Base-by-base conservation (phyloP, 2,888 invertebrate genomes). In the Geophilus truncorum region DNA sequence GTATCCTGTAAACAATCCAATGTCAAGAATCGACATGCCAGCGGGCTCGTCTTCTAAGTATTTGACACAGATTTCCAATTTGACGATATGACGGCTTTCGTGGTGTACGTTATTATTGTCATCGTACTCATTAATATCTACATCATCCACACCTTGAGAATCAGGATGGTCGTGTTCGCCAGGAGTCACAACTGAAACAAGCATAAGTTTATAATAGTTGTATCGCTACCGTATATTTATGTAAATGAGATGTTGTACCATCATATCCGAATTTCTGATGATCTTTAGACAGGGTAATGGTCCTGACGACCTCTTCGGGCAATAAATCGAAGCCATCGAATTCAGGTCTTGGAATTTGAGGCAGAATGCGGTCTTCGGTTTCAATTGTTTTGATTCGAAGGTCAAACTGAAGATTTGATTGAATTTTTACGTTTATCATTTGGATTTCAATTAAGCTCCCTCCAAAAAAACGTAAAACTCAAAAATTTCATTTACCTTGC, bases 1-100 rank as follows among this genome's bases (percentile, higher is more conserved):
- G 21, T 78, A 78, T 10, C 78, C 78, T 7, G 78, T 78, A 12
- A 78, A 78, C 7, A 78, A n/a, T n/a, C 78, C 78, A 12, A 78
- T 23, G 18, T 78, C 78, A 3, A 78, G 36, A 18, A 78, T 78
- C 1, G 78, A 32, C 78, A 78, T 78, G 9, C 34, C 34, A 18
- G 78, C 40, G 4, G 34, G 34, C 21, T n/a, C 7, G 18, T 78
- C 34, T 15, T 12, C 57, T 18, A 79, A 12, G 28, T 79, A 51
- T 23, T 18, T 45, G 2, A 79, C 23, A 21, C 78, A 78, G 34
- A 78, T 78, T 21, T 78, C 40, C 40, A 78, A 34, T 78, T 40
- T n/a, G 1, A 78, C 78, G n/a, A 78, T 34, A 78, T 78, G 78
- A 25, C 28, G 32, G 32, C 76, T 76, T 76, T 32, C 23, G 15